Evolutionary conservation across 2,113 vertebrate species (phyloP), one percentile per base, ranked within the genome.

Genomic region (Neogobius melanostomus): DNA sequence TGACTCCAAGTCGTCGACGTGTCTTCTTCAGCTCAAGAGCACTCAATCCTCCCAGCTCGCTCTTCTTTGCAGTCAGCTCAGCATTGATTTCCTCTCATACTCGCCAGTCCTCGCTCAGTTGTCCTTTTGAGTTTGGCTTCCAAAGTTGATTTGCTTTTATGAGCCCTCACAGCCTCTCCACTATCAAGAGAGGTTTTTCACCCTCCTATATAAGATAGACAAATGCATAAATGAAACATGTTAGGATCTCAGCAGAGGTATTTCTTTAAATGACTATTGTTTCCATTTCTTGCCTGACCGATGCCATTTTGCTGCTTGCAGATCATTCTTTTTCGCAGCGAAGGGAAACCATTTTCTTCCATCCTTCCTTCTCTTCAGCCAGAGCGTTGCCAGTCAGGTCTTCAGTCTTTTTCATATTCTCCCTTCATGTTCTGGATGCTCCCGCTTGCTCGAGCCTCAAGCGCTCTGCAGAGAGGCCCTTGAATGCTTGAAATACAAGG

Each of bases 331-430:
- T 21, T 92, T 91, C 82, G 91, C 61, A 92, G n/a, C 45, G 16
- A n/a, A 93, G 66, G 3, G 88, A 74, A 50, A 93, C 91, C 92
- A 21, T 21, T 21, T 21, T 21, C 21, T 21, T 21, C 21, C 21
- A 21, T 21, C 91, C 54, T 93, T n/a, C n/a, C n/a, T 93, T 67
- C 91, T 93, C 71, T 91, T 92, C n/a, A 53, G 88, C 83, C 68
- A 92, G 74, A 42, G 91, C 90, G 96, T 91, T 0, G 91, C 72
- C 0, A 97, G 6, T 95, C 94, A 0, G n/a, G 93, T 77, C 46
- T 96, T 91, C 52, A 92, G n/a, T 94, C 85, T n/a, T 96, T 98
- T 6, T 86, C 92, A 89, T 95, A 96, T 95, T 93, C 0, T 90
- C n/a, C 90, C 52, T 92, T 93, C 91, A 93, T 92, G n/a, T n/a